These are phyloP conservation scores for Schizotus pectinicornis DNA, from an alignment of 2,888 invertebrate species.

Conservation along the genomic window DNA sequence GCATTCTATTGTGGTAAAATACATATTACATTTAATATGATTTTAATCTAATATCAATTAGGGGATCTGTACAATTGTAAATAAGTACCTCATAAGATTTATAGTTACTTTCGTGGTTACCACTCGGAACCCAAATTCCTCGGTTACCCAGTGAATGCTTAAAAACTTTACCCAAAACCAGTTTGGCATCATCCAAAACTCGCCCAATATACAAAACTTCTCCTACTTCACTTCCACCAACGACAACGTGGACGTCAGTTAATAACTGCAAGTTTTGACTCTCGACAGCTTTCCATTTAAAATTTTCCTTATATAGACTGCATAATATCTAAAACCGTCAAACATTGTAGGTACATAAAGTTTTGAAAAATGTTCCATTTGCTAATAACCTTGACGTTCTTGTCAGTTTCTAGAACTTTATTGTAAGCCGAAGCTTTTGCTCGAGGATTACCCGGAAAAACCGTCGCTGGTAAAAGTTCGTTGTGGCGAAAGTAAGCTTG, in stretches of 20 bases:
- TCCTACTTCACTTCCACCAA: constrained; percentile 22
- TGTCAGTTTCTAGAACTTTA: not conserved
- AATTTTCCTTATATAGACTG: constrained; percentile 12
- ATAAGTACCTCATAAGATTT: constrained; percentile 20
- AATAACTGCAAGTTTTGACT: constrained; percentile 16
- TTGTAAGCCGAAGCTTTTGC: not conserved
- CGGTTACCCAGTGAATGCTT: constrained; percentile 13
- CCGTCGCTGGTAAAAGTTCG: constrained; percentile 17
- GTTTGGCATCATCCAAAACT: constrained; percentile 15
- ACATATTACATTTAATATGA: too few relatives aligned
- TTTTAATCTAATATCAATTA: constrained; percentile 3
- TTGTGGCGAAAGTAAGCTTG: constrained; percentile 15
- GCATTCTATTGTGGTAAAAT: too few relatives aligned
- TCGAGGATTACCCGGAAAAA: constrained; percentile 6
- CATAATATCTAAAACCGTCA: constrained; percentile 17
- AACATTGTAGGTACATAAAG: not conserved
- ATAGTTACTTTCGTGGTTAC: constrained; percentile 7
- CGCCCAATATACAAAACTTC: constrained; percentile 21
- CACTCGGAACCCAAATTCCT: constrained; percentile 19
- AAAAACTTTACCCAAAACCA: constrained; percentile 15
- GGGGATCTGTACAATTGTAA: constrained; percentile 7
- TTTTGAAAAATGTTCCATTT: too few relatives aligned
- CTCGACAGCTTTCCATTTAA: constrained; percentile 16
- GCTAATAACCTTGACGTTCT: not conserved
- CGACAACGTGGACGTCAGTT: constrained; percentile 17